Conservation (phyloP, 2,888 invertebrate species). For the Ophion ellenae region DNA sequence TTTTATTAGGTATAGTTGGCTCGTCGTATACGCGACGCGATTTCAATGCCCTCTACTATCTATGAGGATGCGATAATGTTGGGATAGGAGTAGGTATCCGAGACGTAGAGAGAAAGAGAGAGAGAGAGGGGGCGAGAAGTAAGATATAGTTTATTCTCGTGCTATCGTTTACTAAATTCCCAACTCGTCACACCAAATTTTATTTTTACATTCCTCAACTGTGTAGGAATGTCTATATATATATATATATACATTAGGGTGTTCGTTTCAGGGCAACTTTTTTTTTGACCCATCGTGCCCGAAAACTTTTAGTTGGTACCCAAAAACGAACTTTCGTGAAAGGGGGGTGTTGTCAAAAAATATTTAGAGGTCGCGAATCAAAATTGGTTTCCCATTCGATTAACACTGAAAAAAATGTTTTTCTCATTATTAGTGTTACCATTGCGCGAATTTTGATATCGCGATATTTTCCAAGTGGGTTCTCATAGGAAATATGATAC, state of each 20-base stretch:
- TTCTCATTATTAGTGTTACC: no score
- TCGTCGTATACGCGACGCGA: not conserved
- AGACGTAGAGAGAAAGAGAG: slow-evolving; percentile 6
- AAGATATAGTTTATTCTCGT: slow-evolving; percentile 21
- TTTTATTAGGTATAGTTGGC: not conserved
- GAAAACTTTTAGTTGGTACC: no score
- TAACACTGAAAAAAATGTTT: no score
- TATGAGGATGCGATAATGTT: slow-evolving; percentile 51
- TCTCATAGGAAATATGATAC: no score
- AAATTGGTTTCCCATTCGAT: no score
- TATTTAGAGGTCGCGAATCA: no score
- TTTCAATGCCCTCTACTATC: slow-evolving; percentile 28
- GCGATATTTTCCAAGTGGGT: no score
- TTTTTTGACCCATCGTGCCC: no score
- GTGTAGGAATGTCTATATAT: not conserved
- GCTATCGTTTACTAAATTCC: slow-evolving; percentile 51
- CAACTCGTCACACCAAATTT: slow-evolving; percentile 22
- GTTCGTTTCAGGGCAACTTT: no score
- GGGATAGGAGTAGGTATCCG: slow-evolving; percentile 55
- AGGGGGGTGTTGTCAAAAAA: no score
- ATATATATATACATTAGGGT: slow-evolving; percentile 10
- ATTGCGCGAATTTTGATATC: no score
- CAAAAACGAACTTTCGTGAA: no score
- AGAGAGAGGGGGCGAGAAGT: slow-evolving; percentile 7
- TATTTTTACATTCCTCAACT: slow-evolving; percentile 54